Base-by-base conservation (phyloP, 2,113 vertebrate species). In the Notiomystis cincta region DNA sequence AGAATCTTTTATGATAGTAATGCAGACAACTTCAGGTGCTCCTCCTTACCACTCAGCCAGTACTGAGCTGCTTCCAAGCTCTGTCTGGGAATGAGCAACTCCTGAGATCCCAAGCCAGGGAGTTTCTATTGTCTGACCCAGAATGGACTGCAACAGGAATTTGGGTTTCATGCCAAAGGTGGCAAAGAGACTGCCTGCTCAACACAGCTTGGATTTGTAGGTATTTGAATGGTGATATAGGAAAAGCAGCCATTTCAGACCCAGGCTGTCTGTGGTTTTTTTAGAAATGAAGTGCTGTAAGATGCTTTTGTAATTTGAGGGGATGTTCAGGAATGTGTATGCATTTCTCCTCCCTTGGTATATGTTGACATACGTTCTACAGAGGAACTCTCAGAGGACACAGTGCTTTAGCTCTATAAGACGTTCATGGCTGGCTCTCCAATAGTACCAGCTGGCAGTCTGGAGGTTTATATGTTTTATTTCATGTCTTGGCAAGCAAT, bases 361-460 rank as follows among this genome's bases (percentile, higher is more conserved):
- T 21, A 57, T 71, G 35, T 50, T 66, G 64, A 37, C 50, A 21
- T 44, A 25, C 45, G 31, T 40, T 73, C 22, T 54, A 33, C 20
- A 65, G 37, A 77, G 67, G 35, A 73, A 28, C 40, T 96, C 83
- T 89, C 79, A 89, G 67, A 94, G 87, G 81, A 87, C 65, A 56
- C 56, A 38, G 70, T 79, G 44, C 81, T 90, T 87, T 35, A 13
- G 81, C 48, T 56, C 42, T 80, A 15, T 65, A 40, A 54, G 85
- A 16, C 9, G 6, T 33, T 79, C 16, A 16, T 40, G 50, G 48
- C 31, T 75, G 33, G 22, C 25, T 37, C 30, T 84, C 40, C 75
- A 61, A 72, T 24, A 48, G 66, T 33, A 82, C 57, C 61, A 82
- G 48, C 50, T 78, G 61, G 38, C 44, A 83, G 7, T 75, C 21